These are phyloP conservation scores for Trachemys scripta DNA, from an alignment of 2,113 vertebrate species.

Conservation along the genomic window DNA sequence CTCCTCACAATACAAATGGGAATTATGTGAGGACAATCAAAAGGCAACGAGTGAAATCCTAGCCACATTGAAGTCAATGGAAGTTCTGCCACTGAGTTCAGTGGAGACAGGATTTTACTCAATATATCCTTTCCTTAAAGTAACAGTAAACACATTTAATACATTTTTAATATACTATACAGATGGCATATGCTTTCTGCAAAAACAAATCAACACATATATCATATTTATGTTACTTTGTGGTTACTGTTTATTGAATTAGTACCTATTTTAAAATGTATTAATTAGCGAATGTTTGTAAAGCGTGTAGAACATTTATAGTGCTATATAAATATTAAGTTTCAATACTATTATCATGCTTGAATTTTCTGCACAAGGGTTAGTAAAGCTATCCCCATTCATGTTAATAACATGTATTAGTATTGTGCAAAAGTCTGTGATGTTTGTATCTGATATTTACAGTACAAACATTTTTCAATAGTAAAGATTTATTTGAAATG, in stretches of 20 bases:
- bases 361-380: conserved; percentile 11
- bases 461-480: too few relatives aligned
- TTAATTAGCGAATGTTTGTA: background rate
- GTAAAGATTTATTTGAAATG: background rate
- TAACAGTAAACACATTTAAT: background rate
- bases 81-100: background rate
- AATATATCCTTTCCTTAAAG: background rate
- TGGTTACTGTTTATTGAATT: background rate
- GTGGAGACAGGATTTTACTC: background rate
- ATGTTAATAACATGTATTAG: background rate
- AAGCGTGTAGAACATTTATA: background rate
- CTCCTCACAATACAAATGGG: background rate
- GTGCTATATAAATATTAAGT: background rate
- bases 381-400: background rate
- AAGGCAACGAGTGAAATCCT: background rate
- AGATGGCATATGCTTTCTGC: background rate
- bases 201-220: background rate
- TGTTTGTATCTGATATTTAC: background rate
- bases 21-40: background rate
- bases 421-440: background rate
- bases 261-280: conserved; percentile 8
- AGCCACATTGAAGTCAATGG: background rate
- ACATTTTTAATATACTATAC: background rate
- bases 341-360: background rate
- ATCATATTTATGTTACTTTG: background rate